Conservation (phyloP, 2,888 invertebrate genomes). For the Aleiodes alternator region DNA sequence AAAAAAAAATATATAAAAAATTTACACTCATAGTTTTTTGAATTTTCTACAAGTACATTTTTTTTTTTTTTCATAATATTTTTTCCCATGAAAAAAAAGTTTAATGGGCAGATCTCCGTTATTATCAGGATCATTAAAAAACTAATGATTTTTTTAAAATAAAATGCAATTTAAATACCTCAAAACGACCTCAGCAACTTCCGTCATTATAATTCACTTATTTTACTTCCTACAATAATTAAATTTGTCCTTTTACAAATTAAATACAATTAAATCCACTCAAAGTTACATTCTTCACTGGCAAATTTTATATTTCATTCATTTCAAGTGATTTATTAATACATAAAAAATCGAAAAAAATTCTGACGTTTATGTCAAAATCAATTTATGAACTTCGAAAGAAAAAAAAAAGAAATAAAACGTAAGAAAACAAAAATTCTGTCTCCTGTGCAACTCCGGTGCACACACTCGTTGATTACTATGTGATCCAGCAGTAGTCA, state of each 20-base stretch:
- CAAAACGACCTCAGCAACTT: not conserved
- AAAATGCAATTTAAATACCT: constrained; percentile 27
- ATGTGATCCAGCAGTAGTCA: constrained; percentile 51
- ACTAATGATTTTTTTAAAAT: not conserved
- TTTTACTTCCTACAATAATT: constrained; percentile 1
- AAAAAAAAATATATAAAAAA: no score
- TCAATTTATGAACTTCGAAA: not conserved
- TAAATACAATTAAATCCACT: constrained; percentile 23
- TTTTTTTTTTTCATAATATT: no score
- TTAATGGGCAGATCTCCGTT: no score
- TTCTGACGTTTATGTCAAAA: not conserved
- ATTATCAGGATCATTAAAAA: no score
- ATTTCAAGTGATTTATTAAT: not conserved
- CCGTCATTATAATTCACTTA: constrained; percentile 18
- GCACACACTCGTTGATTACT: constrained; percentile 47
- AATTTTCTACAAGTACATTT: no score
- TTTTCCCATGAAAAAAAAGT: no score
- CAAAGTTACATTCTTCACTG: constrained; percentile 17
- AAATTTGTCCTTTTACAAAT: not conserved
- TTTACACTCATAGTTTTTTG: no score
- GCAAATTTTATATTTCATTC: not conserved
- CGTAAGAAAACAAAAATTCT: not conserved
- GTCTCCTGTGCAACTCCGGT: not conserved
- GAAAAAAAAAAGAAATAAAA: not conserved
- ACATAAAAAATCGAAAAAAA: not conserved